Base-by-base conservation (phyloP, 2,888 invertebrate genomes). In the Andricus curvator region DNA sequence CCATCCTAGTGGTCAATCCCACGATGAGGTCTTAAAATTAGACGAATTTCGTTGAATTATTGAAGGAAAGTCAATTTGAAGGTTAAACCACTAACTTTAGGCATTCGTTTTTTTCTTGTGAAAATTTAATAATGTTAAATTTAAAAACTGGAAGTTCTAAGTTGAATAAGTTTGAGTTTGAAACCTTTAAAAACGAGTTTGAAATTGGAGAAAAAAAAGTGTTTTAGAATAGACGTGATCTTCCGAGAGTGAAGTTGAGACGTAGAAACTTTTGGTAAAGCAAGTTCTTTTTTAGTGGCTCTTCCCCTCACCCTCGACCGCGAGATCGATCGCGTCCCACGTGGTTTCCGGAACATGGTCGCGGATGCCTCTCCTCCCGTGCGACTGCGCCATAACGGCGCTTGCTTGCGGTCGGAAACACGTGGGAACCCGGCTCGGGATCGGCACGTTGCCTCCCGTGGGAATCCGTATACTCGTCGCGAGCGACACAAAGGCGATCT, bases 351-450 rank as follows among this genome's bases (percentile, higher is more conserved):
- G 77, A 64, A 80, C 76, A 64, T 62, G 56, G 62, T 62, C 77
- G 62, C 41, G 62, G 41, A 64, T 77, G 62, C 62, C 37, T 37
- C 41, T 25, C 67, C 67, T 66, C 41, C 29, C 56, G 22, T 70
- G 56, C 78, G 82, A 81, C 85, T 86, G 87, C 80, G 81, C n/a
- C 84, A 88, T 89, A 89, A 83, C 88, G 88, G 89, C 88, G 78
- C 76, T 74, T 74, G 29, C 88, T 86, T 89, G 89, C 85, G 89
- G 89, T 89, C 86, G 89, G 88, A 85, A 88, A 87, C 90, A 90
- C 89, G 89, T 90, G 90, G 89, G 90, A 90, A 89, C 88, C 88
- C 87, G 86, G 82, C 81, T 83, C 79, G 78, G 81, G 83, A 84
- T 83, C 83, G 83, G 85, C 87, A 84, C 82, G 83, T 84, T 81